A percentile compares a stretch with the other conserved stretches of the same genome.
phyloP scores from a whole-genome alignment of 2,113 vertebrate species.

The Macrotus californicus region DNA sequence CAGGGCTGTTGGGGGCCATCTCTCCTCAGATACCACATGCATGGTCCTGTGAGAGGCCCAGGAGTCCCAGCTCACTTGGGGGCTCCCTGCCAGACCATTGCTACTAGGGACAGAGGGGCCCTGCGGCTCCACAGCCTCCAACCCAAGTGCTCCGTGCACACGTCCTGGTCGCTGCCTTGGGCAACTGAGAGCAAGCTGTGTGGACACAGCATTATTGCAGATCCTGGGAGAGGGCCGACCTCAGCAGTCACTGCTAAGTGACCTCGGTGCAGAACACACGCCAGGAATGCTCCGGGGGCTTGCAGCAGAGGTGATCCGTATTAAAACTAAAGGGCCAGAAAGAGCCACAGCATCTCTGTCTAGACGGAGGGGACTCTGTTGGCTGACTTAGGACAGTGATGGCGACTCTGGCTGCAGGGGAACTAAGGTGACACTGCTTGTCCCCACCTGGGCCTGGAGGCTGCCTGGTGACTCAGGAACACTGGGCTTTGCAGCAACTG shows the following conservation, averaged over 20 bases:
- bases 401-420: fast-evolving
- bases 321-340: fast-evolving
- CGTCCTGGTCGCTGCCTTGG: neutral
- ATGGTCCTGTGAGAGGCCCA: fast-evolving
- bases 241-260: neutral
- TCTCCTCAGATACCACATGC: neutral
- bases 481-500: neutral
- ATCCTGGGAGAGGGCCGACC: neutral
- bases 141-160: fast-evolving
- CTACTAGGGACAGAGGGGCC: neutral
- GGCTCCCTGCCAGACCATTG: neutral
- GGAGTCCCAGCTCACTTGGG: neutral
- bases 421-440: fast-evolving
- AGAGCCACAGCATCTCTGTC: neutral
- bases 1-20: neutral
- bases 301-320: neutral
- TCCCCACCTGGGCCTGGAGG: neutral
- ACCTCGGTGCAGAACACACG: neutral
- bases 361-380: neutral
- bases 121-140: neutral
- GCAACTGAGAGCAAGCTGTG: too few relatives aligned
- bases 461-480: neutral
- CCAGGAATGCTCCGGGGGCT: fast-evolving
- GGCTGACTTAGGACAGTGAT: too few relatives aligned
- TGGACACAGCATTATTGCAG: too few relatives aligned